Evolutionary conservation across 2,113 vertebrate genomes (phyloP), one percentile per base, ranked within the genome.

Genomic region (Triplophysa rosa): DNA sequence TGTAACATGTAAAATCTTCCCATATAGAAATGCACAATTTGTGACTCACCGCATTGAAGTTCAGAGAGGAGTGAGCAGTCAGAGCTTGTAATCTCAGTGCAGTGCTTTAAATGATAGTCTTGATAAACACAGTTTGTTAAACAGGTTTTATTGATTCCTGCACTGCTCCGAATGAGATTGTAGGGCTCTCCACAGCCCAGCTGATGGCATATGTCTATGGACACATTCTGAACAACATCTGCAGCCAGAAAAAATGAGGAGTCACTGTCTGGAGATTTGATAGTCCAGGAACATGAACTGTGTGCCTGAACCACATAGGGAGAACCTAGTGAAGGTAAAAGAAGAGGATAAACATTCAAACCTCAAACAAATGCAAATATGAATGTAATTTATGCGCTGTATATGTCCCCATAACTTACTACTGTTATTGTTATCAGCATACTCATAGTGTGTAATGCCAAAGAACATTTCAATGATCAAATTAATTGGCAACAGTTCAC

Each of bases 91-190:
- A 19, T 76, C 21, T 80, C 14, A 0, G 84, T 88, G 56, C 92
- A 93, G 84, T 89, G 89, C 24, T 78, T 64, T 16, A 93, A 61
- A 4, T 72, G 81, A 1, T 33, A 67, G 7, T 84, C 64, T 8
- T n/a, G n/a, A 67, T 86, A 85, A 13, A 13, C 16, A 23, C 91
- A 93, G 62, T 62, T 21, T 0, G 83, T 78, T 3, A 89, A 84
- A 82, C 92, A 92, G 52, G 3, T 72, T 24, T 47, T 26, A 1
- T 77, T 77, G 14, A n/a, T 4, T 1, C 68, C 8, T 0, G 69
- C 11, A 2, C 0, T 29, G 33, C 0, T 62, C 70, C 33, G 72
- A 0, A 3, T 14, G 42, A 88, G 26, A 0, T 0, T 0, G 64
- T 1, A 64, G 21, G 77, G 9, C 10, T 74, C 16, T 24, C 89